Evolutionary conservation across 1,140 invertebrate genomes (phyloP), one percentile per base, ranked within the genome.

Genomic region (Psix sp.): DNA sequence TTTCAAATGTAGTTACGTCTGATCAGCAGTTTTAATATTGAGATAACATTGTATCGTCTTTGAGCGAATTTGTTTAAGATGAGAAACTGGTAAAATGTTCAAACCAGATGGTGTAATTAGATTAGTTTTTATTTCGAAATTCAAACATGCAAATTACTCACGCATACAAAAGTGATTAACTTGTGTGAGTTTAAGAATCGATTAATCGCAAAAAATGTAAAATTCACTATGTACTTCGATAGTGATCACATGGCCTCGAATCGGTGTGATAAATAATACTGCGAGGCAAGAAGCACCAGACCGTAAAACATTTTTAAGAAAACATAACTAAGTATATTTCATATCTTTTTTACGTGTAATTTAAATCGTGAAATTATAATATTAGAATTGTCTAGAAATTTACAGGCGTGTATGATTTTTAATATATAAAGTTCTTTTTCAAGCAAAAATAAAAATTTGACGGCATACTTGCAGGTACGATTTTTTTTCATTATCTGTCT

Each of bases 261-360:
- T 18, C n/a, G 10, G 35, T 36, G 48, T 40, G 46, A 70, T 70
- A 60, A 60, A 54, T 60, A 70, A 54, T 51, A 60, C 66, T n/a
- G n/a, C n/a, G 31, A 49, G 56, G 66, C 45, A 35, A 39, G 43
- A 46, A 33, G 66, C 66, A 36, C 46, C 56, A 54, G 66, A 70
- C 56, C 66, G 54, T 70, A 48, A 48, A 43, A 42, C 56, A 70
- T 70, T 70, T 70, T 70, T 59, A 59, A 68, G 65, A 65, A 68
- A 52, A 52, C 54, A 68, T 52, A 68, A 60, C 51, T 67, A 57
- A 26, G 43, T 29, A 52, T 57, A 36, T 43, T 67, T 49, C 51
- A 57, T 67, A 20, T 3, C 21, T 56, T 1, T n/a, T 11, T 33
- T 31, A 33, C 48, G n/a, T n/a, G n/a, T n/a, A n/a, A n/a, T n/a